phyloP scores from a whole-genome alignment of 2,113 vertebrate species.

The Bos javanicus region DNA sequence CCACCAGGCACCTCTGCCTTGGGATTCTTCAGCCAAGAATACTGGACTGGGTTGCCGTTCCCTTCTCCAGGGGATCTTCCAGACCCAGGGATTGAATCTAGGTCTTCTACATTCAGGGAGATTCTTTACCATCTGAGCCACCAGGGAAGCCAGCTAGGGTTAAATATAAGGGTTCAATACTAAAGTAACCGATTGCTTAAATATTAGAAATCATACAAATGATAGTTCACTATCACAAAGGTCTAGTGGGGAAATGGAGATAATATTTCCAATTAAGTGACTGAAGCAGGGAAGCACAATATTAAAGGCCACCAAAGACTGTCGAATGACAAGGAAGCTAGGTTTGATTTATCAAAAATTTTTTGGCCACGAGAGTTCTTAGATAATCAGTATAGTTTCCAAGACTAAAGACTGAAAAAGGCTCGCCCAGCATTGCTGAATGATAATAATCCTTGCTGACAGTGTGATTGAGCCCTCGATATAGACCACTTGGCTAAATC shows the following conservation, averaged over 20 bases:
- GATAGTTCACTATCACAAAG: neutral
- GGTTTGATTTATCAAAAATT: neutral
- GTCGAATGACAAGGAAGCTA: neutral
- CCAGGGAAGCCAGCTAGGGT: neutral
- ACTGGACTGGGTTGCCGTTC: neutral
- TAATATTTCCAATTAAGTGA: neutral
- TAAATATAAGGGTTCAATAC: neutral
- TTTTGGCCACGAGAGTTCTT: neutral
- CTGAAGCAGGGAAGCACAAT: neutral
- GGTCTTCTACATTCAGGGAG: neutral
- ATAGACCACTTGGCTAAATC: neutral
- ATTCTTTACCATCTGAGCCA: neutral
- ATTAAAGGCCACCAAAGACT: neutral
- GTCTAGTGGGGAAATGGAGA: neutral
- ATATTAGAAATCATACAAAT: neutral
- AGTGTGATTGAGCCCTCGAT: neutral
- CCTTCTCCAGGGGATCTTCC: neutral
- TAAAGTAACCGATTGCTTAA: neutral
- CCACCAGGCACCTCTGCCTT: neutral
- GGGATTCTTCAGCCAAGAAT: neutral
- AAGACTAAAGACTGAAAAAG: neutral
- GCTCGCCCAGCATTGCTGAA: neutral
- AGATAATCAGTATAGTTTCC: neutral
- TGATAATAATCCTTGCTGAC: accelerated
- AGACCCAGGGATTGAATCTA: neutral